Evolutionary conservation across 2,113 vertebrate species (phyloP), one percentile per base, ranked within the genome.

Genomic region (Brevimyrus niger): DNA sequence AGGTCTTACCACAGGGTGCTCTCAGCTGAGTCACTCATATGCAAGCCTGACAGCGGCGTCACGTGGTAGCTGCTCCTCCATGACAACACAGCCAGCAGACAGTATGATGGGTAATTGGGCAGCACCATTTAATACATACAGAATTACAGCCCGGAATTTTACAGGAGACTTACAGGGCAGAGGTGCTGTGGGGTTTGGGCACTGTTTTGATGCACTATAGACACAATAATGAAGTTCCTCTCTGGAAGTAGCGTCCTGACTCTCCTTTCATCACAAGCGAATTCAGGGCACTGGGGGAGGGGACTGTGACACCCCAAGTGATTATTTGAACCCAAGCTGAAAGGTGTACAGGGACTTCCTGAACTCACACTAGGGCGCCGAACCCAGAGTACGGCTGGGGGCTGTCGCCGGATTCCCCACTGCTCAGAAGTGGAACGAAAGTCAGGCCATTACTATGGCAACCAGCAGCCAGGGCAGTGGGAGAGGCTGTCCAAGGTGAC

Each of bases 391-490:
- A 9, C 3, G 6, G 0, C 80, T 44, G 48, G 91, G 88, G 85
- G 48, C 44, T 10, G 51, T 11, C 15, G 38, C 21, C 0, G 87
- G 82, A n/a, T 87, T 89, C 47, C 55, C 84, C 87, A 90, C 89
- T 91, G 91, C 55, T 92, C 91, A 83, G 90, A 50, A 55, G 83
- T 23, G 58, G 83, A 46, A 89, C 83, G 10, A 89, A 90, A 89
- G 92, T 80, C 91, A 94, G 91, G 47, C 92, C 94, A 94, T 96
- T 95, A 94, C 95, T 93, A 95, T 84, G 94, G 94, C 93, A 95
- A 95, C 94, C 90, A 90, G 88, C 38, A 17, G 91, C 90, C 88
- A n/a, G 11, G 73, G 13, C 11, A 23, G n/a, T 27, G n/a, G 27
- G 61, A 31, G 61, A 31, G 61, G n/a, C 7, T 61, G 61, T 27